A percentile compares a stretch with the other conserved stretches of the same genome.
Evolutionary conservation across 2,797 vertebrate species (phyloP).

Genomic region (Philypnodon macrostomus): DNA sequence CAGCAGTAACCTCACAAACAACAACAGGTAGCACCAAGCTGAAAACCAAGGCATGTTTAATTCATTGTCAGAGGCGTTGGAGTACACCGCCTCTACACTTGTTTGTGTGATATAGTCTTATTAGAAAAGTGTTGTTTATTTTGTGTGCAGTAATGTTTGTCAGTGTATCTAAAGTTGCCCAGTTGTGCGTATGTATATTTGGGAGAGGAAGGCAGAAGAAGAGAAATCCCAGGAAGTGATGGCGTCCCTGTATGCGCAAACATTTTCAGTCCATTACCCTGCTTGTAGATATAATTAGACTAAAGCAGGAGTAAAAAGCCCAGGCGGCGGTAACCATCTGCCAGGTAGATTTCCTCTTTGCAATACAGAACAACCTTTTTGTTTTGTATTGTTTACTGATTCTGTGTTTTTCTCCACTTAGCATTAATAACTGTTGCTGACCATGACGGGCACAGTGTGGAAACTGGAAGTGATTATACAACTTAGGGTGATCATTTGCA

Average conservation of each 20-base stretch:
- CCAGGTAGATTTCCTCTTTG: constrained; percentile 56
- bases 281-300: constrained; percentile 69
- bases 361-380: constrained; percentile 38
- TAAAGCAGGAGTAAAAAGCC: constrained; percentile 64
- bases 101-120: constrained; percentile 55
- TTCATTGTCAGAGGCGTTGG: constrained; percentile 61
- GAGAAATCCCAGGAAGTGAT: constrained; percentile 50
- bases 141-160: constrained; percentile 42
- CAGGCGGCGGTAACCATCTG: constrained; percentile 62
- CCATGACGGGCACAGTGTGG: not conserved
- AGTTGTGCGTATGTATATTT: constrained; percentile 21
- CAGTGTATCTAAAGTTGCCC: too few species aligned
- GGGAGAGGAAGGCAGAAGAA: constrained; percentile 17
- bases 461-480: constrained; percentile 8
- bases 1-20: constrained; percentile 64
- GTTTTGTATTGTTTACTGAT: constrained; percentile 31
- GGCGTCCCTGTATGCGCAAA: constrained; percentile 57
- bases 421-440: constrained; percentile 29
- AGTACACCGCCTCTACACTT: constrained; percentile 39
- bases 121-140: constrained; percentile 42
- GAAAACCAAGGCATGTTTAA: constrained; percentile 70
- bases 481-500: constrained; percentile 16
- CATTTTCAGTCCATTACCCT: constrained; percentile 73
- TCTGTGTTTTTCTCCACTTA: constrained; percentile 3
- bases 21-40: constrained; percentile 67